Percentiles rank a stretch among this genome's conserved stretches.
These are phyloP conservation scores for Tetranychus cinnabarinus DNA, from an alignment of 1,140 invertebrate species.

Conservation along the genomic window DNA sequence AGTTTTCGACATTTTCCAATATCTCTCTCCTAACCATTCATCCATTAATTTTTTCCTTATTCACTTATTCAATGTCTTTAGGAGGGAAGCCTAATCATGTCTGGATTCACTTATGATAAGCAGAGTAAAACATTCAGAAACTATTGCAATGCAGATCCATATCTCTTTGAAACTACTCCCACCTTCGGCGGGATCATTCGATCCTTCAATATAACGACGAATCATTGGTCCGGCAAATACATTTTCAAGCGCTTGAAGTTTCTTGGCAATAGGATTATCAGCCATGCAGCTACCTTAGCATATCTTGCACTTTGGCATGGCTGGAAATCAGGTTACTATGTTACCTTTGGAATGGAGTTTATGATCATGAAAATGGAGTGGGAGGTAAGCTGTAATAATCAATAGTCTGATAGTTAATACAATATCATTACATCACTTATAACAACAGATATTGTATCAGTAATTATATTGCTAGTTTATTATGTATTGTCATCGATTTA, in stretches of 20 bases:
- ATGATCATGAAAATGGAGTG: slow-evolving; percentile 61
- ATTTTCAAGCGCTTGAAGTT: slow-evolving; percentile 77
- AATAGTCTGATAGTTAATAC: background rate
- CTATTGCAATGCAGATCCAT: slow-evolving; percentile 55
- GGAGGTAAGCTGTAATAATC: slow-evolving; percentile 35
- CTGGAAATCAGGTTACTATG: slow-evolving; percentile 59
- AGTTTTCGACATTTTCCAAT: slow-evolving; percentile 14
- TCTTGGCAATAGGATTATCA: slow-evolving; percentile 54
- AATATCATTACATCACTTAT: background rate
- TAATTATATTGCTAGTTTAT: background rate
- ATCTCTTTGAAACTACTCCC: slow-evolving; percentile 45
- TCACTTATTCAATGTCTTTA: slow-evolving; percentile 5
- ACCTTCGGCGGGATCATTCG: slow-evolving; percentile 59
- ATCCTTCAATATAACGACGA: slow-evolving; percentile 81
- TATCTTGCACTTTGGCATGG: slow-evolving; percentile 89
- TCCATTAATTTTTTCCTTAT: background rate
- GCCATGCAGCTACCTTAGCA: slow-evolving; percentile 48
- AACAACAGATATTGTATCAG: background rate
- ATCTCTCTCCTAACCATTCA: too few relatives aligned
- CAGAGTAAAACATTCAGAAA: slow-evolving; percentile 33
- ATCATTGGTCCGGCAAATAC: slow-evolving; percentile 70
- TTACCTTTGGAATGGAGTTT: slow-evolving; percentile 76
- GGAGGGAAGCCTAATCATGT: slow-evolving; percentile 24
- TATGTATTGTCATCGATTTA: background rate
- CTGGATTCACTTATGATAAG: slow-evolving; percentile 46